phyloP scores from a whole-genome alignment of 2,888 invertebrate genomes.

The Noctua comes region DNA sequence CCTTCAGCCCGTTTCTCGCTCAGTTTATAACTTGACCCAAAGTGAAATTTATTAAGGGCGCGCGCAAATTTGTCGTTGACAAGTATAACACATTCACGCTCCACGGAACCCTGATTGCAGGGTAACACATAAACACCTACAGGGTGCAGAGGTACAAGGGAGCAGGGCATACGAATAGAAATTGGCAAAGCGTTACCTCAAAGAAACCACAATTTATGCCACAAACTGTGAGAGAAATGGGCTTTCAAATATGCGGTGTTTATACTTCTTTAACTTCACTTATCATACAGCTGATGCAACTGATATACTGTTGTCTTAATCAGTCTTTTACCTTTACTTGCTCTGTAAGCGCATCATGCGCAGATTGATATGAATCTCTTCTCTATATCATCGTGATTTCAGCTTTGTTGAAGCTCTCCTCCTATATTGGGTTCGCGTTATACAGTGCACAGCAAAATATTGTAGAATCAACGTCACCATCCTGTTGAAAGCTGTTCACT shows the following conservation, averaged over 20 bases:
- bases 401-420: not conserved
- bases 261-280: not conserved
- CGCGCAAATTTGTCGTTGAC: slow-evolving; percentile 70
- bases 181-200: slow-evolving; percentile 15
- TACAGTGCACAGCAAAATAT: not conserved
- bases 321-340: not conserved
- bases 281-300: not conserved
- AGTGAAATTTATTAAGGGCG: slow-evolving; percentile 63
- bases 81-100: slow-evolving; percentile 63
- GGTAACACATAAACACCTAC: slow-evolving; percentile 39
- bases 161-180: not conserved
- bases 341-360: not conserved
- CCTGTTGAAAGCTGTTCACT: not conserved
- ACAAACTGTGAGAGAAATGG: slow-evolving; percentile 6
- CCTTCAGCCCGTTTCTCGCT: not conserved
- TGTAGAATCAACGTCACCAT: not conserved
- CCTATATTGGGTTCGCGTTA: not conserved
- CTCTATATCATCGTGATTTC: not conserved
- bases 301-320: not conserved
- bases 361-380: not conserved
- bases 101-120: slow-evolving; percentile 57
- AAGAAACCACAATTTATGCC: slow-evolving; percentile 20
- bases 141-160: slow-evolving; percentile 5
- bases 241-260: not conserved
- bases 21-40: slow-evolving; percentile 46